Evolutionary conservation across 2,888 invertebrate species (phyloP), one percentile per base, ranked within the genome.

Genomic region (Nemotelus pantherinus): DNA sequence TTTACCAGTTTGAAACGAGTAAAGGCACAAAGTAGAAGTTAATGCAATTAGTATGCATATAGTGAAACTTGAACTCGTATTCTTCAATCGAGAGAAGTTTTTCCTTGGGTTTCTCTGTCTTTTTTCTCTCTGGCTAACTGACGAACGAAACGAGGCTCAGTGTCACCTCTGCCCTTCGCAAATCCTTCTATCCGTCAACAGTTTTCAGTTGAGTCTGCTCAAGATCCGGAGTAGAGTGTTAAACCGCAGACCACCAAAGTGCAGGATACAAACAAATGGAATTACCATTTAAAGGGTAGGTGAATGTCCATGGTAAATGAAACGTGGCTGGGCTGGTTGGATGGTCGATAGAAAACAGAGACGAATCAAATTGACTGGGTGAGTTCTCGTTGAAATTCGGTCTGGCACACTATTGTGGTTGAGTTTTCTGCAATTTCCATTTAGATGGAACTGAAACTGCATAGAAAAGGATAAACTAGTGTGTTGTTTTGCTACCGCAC

Each of bases 271-370:
- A 60, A 58, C 74, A 74, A 74, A 60, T 43, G 60, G 63, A 74
- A 74, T 74, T 74, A 63, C 74, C 60, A 74, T 74, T 74, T 74
- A 74, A 74, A 60, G 74, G 60, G 63, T 74, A 60, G 74, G 74
- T 74, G 60, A 60, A 74, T 74, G 74, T 47, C 70, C 70, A 70
- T 74, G 60, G 74, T 60, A 48, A 63, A 60, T 63, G 70, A 53
- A 70, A 60, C 74, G 74, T 60, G 60, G 74, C 74, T 63, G 43
- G 25, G 43, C 58, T 58, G 48, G 7, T 39, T 57, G 60, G 72
- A 58, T 39, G 47, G 53, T 9, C 5, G 41, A 41, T 25, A 47
- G 6, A 45, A 57, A 6, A 60, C 6, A 60, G 39, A 50, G 53
- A 68, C 41, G 43, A 53, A 25, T 25, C 25, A 25, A 25, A 25